Conservation (phyloP, 2,888 invertebrate species). For the Argyresthia albistria region DNA sequence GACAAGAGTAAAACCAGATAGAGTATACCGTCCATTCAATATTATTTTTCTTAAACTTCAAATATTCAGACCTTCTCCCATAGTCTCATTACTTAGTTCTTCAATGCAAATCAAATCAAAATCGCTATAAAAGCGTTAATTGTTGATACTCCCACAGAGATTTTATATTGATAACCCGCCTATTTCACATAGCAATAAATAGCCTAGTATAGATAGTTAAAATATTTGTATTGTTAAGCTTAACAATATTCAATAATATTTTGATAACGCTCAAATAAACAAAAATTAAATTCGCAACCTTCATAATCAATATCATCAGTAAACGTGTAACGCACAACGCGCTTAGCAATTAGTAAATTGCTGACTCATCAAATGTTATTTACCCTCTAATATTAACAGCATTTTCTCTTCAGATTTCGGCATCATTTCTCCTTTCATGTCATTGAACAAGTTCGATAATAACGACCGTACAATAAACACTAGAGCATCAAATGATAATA, state of each 20-base stretch:
- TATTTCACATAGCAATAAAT: constrained; percentile 72
- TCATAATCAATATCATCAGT: too few relatives aligned
- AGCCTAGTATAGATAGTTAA: constrained; percentile 63
- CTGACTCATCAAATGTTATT: neutral
- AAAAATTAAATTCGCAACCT: too few relatives aligned
- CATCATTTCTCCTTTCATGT: neutral
- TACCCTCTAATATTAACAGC: neutral
- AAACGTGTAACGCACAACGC: neutral
- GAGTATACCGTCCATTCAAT: constrained; percentile 1
- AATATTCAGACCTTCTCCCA: neutral
- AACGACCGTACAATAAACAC: constrained; percentile 4
- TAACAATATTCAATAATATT: constrained; percentile 32
- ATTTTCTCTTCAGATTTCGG: neutral
- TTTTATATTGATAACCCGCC: constrained; percentile 63
- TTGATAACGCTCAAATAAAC: constrained; percentile 22
- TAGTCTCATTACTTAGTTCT: neutral
- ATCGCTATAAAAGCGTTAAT: constrained; percentile 9
- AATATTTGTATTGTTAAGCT: constrained; percentile 51
- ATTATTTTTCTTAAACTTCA: neutral
- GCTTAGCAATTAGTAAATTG: neutral
- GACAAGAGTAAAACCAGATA: neutral
- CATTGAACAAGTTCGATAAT: constrained; percentile 4
- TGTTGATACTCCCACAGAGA: constrained; percentile 41
- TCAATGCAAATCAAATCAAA: neutral
- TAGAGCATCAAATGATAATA: constrained; percentile 7